Conservation (phyloP, 2,888 invertebrate species). For the Desoria tigrina region DNA sequence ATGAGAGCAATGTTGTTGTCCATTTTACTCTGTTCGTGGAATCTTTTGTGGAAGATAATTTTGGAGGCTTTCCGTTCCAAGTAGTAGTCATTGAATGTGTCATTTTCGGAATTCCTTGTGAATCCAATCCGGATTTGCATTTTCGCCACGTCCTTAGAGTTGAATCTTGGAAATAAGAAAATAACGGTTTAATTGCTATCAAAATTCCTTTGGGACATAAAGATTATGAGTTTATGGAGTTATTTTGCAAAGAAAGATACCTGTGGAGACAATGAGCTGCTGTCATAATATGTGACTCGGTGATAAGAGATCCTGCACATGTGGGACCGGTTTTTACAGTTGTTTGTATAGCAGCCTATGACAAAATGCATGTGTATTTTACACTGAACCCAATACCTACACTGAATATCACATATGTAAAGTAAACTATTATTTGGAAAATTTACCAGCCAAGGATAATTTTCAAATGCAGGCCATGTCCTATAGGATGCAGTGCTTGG, state of each 20-base stretch:
- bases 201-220: too few species aligned
- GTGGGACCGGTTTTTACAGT: constrained; percentile 41
- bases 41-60: constrained; percentile 46
- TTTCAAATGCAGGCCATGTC: constrained; percentile 43
- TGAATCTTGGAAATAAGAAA: constrained; percentile 30
- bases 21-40: constrained; percentile 47
- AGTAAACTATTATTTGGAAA: neutral
- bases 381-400: too few species aligned
- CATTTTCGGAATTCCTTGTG: constrained; percentile 32
- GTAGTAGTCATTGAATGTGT: constrained; percentile 43
- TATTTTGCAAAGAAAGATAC: neutral
- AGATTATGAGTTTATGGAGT: neutral
- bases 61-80: constrained; percentile 39
- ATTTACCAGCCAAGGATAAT: constrained; percentile 45
- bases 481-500: constrained; percentile 35
- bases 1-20: constrained; percentile 48
- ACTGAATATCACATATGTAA: neutral
- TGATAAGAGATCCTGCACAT: constrained; percentile 41
- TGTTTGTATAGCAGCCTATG: constrained; percentile 40
- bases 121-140: constrained; percentile 49
- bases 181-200: too few species aligned
- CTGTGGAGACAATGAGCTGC: constrained; percentile 41
- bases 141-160: constrained; percentile 44
- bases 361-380: neutral
- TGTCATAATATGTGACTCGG: constrained; percentile 35